Conservation (phyloP, 2,797 vertebrate species). For the Sebastes miniatus region DNA sequence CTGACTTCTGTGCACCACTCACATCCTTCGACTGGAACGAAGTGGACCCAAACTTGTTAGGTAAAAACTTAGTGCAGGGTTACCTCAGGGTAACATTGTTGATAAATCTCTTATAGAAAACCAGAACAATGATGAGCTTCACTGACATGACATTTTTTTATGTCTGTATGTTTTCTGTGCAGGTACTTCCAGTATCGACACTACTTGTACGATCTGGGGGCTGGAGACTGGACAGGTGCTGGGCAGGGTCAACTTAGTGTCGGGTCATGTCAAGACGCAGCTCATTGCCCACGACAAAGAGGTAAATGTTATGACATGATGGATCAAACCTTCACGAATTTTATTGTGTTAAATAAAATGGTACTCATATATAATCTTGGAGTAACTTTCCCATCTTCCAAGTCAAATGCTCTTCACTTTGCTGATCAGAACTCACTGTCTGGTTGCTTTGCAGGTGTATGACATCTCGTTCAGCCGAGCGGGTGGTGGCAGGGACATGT, state of each 20-base stretch:
- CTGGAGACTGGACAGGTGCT: slow-evolving; percentile 93
- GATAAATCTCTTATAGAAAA: neutral
- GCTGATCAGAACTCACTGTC: neutral
- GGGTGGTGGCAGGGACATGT: slow-evolving; percentile 96
- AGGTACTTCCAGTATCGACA: slow-evolving; percentile 95
- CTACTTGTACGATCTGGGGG: slow-evolving; percentile 95
- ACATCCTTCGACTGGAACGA: slow-evolving; percentile 97
- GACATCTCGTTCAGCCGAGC: slow-evolving; percentile 98
- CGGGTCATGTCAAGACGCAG: slow-evolving; percentile 93
- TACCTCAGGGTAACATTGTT: neutral
- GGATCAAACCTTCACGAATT: neutral
- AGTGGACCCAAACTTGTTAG: slow-evolving; percentile 92
- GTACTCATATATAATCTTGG: neutral
- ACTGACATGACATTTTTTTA: neutral
- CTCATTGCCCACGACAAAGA: slow-evolving; percentile 95
- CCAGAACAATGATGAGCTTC: neutral
- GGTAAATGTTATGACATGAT: slow-evolving; percentile 72
- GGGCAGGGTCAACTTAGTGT: slow-evolving; percentile 92
- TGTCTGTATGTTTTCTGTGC: neutral
- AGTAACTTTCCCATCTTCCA: neutral
- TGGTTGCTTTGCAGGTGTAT: slow-evolving; percentile 86
- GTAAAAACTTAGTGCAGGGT: slow-evolving; percentile 63
- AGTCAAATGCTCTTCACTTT: neutral
- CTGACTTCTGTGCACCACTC: slow-evolving; percentile 93
- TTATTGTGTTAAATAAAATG: neutral